phyloP scores from a whole-genome alignment of 2,888 invertebrate genomes.

The Andrena fulva region DNA sequence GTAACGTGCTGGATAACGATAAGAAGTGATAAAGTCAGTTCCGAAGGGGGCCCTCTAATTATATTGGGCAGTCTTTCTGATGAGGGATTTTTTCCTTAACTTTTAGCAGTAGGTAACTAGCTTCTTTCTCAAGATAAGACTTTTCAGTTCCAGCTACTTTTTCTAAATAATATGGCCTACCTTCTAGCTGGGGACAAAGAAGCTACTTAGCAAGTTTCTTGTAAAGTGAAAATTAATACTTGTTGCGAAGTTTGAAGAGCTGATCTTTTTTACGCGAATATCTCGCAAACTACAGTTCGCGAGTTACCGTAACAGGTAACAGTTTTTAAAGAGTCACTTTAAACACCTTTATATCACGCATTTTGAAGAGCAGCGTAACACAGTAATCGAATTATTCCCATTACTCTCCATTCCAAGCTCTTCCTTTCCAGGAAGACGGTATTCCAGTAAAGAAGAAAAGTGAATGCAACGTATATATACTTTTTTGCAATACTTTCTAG shows the following conservation, averaged over 20 bases:
- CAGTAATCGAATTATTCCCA: not conserved
- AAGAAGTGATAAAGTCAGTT: not conserved
- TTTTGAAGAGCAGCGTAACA: not conserved
- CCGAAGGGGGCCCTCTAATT: not conserved
- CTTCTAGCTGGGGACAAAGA: not conserved
- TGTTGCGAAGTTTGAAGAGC: conserved; percentile 2
- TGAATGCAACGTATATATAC: no score
- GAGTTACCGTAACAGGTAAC: not conserved
- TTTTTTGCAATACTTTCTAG: no score
- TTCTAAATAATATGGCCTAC: not conserved
- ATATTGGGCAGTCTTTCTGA: not conserved
- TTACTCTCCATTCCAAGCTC: no score
- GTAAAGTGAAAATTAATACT: conserved; percentile 10
- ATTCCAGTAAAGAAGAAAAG: no score
- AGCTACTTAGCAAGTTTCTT: not conserved
- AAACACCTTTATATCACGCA: not conserved
- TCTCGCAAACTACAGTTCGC: not conserved
- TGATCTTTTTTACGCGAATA: not conserved
- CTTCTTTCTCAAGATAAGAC: not conserved
- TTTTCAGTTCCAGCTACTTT: not conserved
- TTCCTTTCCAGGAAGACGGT: no score
- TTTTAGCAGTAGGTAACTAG: not conserved
- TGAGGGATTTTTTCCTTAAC: not conserved
- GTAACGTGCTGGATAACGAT: not conserved
- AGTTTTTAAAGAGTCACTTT: not conserved